Base-by-base conservation (phyloP, 2,113 vertebrate species). In the Scopus umbretta region DNA sequence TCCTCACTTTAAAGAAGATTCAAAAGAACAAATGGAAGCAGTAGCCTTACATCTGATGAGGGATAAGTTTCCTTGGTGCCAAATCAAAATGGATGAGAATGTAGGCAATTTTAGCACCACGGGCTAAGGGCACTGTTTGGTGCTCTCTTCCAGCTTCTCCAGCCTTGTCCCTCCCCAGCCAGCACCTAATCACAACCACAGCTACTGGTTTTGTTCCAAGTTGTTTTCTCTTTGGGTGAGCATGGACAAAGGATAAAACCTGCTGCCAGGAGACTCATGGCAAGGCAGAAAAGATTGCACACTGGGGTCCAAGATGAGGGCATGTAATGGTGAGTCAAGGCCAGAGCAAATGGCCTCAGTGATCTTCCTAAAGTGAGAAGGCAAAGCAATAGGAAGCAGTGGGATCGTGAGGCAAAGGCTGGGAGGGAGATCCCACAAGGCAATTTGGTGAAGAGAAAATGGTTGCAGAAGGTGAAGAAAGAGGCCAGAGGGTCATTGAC, bases 281-380 rank as follows among this genome's bases (percentile, higher is more conserved):
- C 73, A 55, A 20, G 50, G 59, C 72, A 80, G 85, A 84, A 53
- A 47, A 10, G 18, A 45, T 55, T 58, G 47, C 10, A 5, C 52
- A 78, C 15, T 12, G 10, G 47, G 40, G 27, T 34, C 16, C 10
- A 16, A 7, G 30, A 10, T 4, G 16, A 34, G 34, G 14, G 9
- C 11, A 16, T 22, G 13, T 2, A 50, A 47, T 9, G 27, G 13
- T 9, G 53, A 68, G 72, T 9, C n/a, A 43, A 27, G 47, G 32
- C 2, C 49, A 55, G 19, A 1, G 0, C 1, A 16, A 40, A 34
- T 22, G 45, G 10, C 42, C n/a, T 38, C 7, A 2, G 26, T 12
- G 25, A 67, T 7, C 58, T 38, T 81, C 32, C 26, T 40, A 18
- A 18, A 30, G 45, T 1, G 11, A 25, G 30, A 30, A 26, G 34